These are phyloP conservation scores for Drosophila tani DNA, from an alignment of 1,140 invertebrate species.

Conservation along the genomic window DNA sequence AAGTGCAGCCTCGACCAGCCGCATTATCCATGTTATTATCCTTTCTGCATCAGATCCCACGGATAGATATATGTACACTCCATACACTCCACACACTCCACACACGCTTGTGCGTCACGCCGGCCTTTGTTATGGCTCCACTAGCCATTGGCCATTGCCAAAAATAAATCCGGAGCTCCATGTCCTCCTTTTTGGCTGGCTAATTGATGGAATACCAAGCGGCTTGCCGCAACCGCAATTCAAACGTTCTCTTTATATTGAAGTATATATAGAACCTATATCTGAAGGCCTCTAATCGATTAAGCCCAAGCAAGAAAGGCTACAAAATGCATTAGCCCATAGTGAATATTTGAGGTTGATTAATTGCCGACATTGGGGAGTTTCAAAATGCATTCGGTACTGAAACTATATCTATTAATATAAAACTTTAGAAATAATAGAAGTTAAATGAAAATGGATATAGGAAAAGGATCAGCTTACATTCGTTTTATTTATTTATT, in stretches of 20 bases:
- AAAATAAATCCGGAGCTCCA: constrained; percentile 24
- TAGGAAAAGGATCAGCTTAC: too few relatives aligned
- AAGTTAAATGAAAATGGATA: too few relatives aligned
- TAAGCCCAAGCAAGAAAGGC: not conserved
- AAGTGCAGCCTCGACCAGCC: constrained; percentile 31
- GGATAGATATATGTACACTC: constrained; percentile 4
- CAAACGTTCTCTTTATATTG: not conserved
- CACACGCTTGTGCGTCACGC: constrained; percentile 34
- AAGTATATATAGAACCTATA: not conserved
- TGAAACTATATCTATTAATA: too few relatives aligned
- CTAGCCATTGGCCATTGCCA: constrained; percentile 6
- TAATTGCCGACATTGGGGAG: constrained; percentile 15
- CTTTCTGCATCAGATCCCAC: constrained; percentile 12
- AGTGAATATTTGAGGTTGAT: constrained; percentile 21
- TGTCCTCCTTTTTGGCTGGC: constrained; percentile 16
- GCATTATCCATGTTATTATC: constrained; percentile 21
- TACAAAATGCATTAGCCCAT: not conserved
- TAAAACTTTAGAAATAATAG: too few relatives aligned
- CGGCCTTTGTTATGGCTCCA: constrained; percentile 8
- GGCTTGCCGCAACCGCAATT: constrained; percentile 22
- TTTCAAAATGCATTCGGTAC: not conserved
- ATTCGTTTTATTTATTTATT: too few relatives aligned
- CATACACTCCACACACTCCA: not conserved
- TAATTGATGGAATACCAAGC: constrained; percentile 37
- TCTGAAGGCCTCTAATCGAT: constrained; percentile 5